Base-by-base conservation (phyloP, 2,888 invertebrate species). In the Hymenopus coronatus region DNA sequence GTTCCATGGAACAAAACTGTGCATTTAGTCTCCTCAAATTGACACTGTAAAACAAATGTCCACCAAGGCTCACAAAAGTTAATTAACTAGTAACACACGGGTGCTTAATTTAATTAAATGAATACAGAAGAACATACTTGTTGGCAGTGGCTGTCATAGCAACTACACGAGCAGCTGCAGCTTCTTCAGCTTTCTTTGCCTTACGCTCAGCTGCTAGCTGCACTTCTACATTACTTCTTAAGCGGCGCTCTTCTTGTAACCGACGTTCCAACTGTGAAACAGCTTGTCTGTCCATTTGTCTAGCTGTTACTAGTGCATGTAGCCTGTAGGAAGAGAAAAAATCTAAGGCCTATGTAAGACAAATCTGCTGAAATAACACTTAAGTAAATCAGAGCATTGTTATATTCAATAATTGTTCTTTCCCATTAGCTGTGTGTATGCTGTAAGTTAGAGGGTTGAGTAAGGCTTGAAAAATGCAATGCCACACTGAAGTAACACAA, bases 241-340 rank as follows among this genome's bases (percentile, higher is more conserved):
- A 95, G 91, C 98, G 96, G 87, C 97, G 94, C 94, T 99, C 98
- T 91, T 98, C 99, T 84, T 96, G 95, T 90, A 99, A 94, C 90
- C 97, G 96, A 91, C 97, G 95, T 94, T 98, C 99, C 92, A 96
- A 91, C 93, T 95, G 92, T 83, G 95, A 94, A 91, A 98, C 94
- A 91, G 96, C 95, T 92, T 97, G 96, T 93, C 97, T 96, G 92
- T 98, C 98, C 91, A 96, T 94, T 92, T 97, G 96, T 88, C 97
- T 96, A 91, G 96, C 95, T 90, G 95, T 95, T 89, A 95, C 95
- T 91, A 97, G 93, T 92, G 96, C 96, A 92, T 97, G 96, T 92
- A 98, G 93, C 93, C 96, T 96, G 92, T 20, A 89, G 88, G 89
- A 90, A 82, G 85, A 84, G 27, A 83, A 89, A 81, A 54, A 85